Percentiles rank a stretch among this genome's conserved stretches.
Evolutionary conservation across 2,797 vertebrate genomes (phyloP).

Genomic region (Thripadectes ignobilis): DNA sequence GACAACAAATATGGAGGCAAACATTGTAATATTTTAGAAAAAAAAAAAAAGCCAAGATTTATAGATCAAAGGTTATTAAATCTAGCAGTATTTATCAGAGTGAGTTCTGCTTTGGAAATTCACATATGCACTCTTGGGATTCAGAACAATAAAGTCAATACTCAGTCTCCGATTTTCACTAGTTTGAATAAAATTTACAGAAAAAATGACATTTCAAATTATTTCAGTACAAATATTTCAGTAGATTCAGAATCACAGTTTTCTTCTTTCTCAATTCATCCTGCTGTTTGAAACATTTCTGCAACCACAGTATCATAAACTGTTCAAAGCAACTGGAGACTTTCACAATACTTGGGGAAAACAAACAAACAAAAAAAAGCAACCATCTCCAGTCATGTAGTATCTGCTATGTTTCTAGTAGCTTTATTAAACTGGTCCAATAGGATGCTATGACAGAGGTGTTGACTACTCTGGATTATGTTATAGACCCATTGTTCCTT

Average conservation of each 20-base stretch:
- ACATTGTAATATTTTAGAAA: not conserved
- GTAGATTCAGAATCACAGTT: not conserved
- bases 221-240: not conserved
- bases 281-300: not conserved
- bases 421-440: not conserved
- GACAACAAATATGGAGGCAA: not conserved
- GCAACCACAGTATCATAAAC: not conserved
- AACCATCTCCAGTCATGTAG: not conserved
- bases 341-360: not conserved
- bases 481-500: not conserved
- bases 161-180: not conserved
- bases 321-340: not conserved
- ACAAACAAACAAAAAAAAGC: not conserved
- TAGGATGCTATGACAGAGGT: not conserved
- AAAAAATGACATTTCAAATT: not conserved
- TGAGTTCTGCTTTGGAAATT: not conserved
- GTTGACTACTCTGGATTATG: not conserved
- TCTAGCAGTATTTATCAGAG: not conserved
- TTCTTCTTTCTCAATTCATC: not conserved
- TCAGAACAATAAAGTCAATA: not conserved
- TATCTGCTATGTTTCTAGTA: not conserved
- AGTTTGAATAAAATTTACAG: not conserved
- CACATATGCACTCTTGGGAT: not conserved
- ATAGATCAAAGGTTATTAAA: not conserved
- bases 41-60: not conserved